Base-by-base conservation (phyloP, 1,140 invertebrate species). In the Acromyrmex charruanus region DNA sequence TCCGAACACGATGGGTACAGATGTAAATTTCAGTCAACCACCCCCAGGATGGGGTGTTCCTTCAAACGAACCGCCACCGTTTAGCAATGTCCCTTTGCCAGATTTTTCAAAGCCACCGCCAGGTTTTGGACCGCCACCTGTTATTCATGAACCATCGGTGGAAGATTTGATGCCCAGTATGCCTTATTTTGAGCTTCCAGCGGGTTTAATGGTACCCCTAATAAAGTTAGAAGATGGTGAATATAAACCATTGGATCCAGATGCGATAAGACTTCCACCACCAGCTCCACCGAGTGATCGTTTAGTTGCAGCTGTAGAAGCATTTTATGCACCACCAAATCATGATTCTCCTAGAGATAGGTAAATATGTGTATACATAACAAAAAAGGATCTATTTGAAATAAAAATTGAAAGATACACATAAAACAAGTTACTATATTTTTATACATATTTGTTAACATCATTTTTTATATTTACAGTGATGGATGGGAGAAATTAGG, bases 401-500 rank as follows among this genome's bases (percentile, higher is more conserved):
- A 55, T 58, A 58, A 58, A 58, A 55, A 12, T 21, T 6, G 31
- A n/a, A 65, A 65, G 61, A 65, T 55, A 12, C 9, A 10, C 12
- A 35, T 44, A 55, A 35, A 59, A 65, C 0, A 18, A 44, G 44
- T n/a, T 25, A 55, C 3, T 35, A 74, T 35, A 39, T 44, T 25
- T 75, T 14, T 71, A 5, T 44, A 55, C n/a, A 31, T 71, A 21
- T 69, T 84, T 65, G 44, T 66, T 58, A 85, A 61, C 2, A 18
- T 0, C 28, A 44, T 51, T 82, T 35, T 63, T 7, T 16, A 5
- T 77, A 18, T 86, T 89, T 31, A 0, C 92, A 99, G 98, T 95
- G 99, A 99, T 94, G 99, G 99, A 59, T 99, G 99, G 99, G 99
- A 99, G 94, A 99, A 99, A 95, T 95, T 99, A 92, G 99, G 98